Percentiles rank a stretch among this genome's conserved stretches.
These are phyloP conservation scores for Harpalus rubripes DNA, from an alignment of 2,888 invertebrate genomes.

Conservation along the genomic window DNA sequence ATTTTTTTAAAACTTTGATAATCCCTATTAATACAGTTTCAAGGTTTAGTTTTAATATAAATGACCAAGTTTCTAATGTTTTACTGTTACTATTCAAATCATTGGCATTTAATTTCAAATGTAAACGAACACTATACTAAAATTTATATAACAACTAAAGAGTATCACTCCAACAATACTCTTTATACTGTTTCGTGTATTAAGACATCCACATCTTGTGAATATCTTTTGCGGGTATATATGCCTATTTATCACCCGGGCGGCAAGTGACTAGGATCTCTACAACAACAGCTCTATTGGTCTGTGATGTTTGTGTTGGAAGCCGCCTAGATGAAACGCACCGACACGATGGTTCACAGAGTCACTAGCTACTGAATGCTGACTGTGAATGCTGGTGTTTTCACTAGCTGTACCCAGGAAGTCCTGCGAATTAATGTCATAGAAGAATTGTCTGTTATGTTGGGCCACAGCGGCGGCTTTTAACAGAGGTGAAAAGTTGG, in stretches of 20 bases:
- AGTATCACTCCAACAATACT: no score
- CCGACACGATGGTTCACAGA: constrained; percentile 20
- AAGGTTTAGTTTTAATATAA: no score
- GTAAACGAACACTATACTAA: no score
- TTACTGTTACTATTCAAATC: no score
- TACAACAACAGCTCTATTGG: constrained; percentile 37
- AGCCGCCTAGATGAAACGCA: constrained; percentile 33
- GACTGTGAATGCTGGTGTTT: constrained; percentile 28
- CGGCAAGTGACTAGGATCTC: constrained; percentile 33
- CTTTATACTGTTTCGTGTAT: not conserved
- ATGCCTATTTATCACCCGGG: constrained; percentile 21
- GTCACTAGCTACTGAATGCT: not conserved
- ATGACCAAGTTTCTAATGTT: no score
- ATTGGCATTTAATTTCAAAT: no score
- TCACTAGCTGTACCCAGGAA: constrained; percentile 39
- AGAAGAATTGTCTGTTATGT: constrained; percentile 33
- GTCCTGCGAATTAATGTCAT: constrained; percentile 35
- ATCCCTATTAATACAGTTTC: no score
- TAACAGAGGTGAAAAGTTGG: no score
- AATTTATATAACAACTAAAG: no score
- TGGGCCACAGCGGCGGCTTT: not conserved
- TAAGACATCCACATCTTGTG: not conserved
- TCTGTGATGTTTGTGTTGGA: not conserved
- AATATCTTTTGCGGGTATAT: not conserved
- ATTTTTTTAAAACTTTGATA: no score